A percentile compares a stretch with the other conserved stretches of the same genome.
phyloP scores from a whole-genome alignment of 2,888 invertebrate species.

The Drosophila phalerata region DNA sequence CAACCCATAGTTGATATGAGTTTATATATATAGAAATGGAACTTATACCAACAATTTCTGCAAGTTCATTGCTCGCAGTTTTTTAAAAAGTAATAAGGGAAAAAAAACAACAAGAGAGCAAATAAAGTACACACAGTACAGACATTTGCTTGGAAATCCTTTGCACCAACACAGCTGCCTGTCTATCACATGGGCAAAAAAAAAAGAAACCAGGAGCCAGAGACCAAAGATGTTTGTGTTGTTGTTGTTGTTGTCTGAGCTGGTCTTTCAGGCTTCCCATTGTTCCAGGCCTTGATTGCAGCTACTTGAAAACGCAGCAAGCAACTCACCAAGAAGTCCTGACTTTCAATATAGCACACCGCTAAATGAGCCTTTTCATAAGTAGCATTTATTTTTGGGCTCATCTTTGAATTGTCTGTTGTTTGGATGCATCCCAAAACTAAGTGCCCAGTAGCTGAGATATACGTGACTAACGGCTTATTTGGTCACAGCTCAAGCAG shows the following conservation, averaged over 20 bases:
- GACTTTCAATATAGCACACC: conserved; percentile 27
- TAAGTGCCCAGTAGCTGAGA: conserved; percentile 46
- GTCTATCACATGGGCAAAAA: conserved; percentile 25
- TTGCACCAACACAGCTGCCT: conserved; percentile 74
- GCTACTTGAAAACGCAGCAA: conserved; percentile 68
- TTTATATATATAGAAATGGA: conserved; percentile 2
- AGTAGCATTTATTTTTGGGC: conserved; percentile 75
- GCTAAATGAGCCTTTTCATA: conserved; percentile 61
- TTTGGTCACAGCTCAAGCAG: conserved; percentile 53
- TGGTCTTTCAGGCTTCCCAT: conserved; percentile 33
- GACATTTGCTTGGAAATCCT: conserved; percentile 55
- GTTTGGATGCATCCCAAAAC: conserved; percentile 33
- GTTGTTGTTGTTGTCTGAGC: conserved; percentile 31
- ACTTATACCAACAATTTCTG: conserved; percentile 47
- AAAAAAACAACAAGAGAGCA: conserved; percentile 1
- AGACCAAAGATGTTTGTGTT: conserved; percentile 5
- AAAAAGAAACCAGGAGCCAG: conserved; percentile 28
- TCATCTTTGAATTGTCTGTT: conserved; percentile 55
- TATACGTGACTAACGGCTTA: conserved; percentile 66
- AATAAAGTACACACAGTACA: conserved; percentile 25
- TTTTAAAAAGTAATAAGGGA: conserved; percentile 29
- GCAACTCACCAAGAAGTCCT: conserved; percentile 18
- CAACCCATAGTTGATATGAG: conserved; percentile 28
- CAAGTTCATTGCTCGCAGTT: conserved; percentile 65
- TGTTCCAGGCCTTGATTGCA: conserved; percentile 70